Conservation (phyloP, 2,888 invertebrate genomes). For the Nomada ferruginata region DNA sequence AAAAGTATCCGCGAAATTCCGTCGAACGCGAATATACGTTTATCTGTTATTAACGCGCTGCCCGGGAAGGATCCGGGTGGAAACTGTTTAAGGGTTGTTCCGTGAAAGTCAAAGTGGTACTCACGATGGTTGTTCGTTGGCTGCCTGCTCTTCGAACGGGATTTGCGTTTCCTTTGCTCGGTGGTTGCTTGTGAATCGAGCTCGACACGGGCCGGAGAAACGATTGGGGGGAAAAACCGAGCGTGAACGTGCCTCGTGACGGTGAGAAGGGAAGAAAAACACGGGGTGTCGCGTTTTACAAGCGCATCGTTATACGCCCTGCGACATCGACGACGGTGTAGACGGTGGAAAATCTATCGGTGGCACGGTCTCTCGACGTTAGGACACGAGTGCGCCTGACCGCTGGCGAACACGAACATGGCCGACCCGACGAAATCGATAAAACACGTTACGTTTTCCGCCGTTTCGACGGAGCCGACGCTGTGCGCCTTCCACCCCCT, state of each 20-base stretch:
- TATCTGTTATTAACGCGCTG: no score
- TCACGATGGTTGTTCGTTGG: slow-evolving; percentile 56
- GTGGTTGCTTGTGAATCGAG: slow-evolving; percentile 17
- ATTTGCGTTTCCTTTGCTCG: slow-evolving; percentile 15
- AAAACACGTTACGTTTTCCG: slow-evolving; percentile 81
- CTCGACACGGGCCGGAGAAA: slow-evolving; percentile 15
- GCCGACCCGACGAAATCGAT: slow-evolving; percentile 78
- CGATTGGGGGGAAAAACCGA: slow-evolving; percentile 11
- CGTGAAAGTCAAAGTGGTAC: slow-evolving; percentile 33
- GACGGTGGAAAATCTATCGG: slow-evolving; percentile 78
- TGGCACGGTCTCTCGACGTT: slow-evolving; percentile 70
- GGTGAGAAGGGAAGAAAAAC: slow-evolving; percentile 31
- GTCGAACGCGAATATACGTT: no score
- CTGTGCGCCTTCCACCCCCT: slow-evolving; percentile 63
- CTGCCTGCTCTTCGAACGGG: slow-evolving; percentile 44
- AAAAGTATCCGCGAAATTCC: no score
- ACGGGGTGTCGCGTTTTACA: slow-evolving; percentile 57
- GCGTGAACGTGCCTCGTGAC: slow-evolving; percentile 3
- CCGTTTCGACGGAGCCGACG: slow-evolving; percentile 73
- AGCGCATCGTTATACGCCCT: slow-evolving; percentile 68
- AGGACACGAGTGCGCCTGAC: slow-evolving; percentile 79
- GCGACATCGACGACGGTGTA: slow-evolving; percentile 70
- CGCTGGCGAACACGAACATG: slow-evolving; percentile 74
- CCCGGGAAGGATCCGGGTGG: no score
- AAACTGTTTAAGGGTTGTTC: not conserved